Percentiles rank a stretch among this genome's conserved stretches.
Conservation (phyloP, 2,797 vertebrate species). For the Halcyon badia region DNA sequence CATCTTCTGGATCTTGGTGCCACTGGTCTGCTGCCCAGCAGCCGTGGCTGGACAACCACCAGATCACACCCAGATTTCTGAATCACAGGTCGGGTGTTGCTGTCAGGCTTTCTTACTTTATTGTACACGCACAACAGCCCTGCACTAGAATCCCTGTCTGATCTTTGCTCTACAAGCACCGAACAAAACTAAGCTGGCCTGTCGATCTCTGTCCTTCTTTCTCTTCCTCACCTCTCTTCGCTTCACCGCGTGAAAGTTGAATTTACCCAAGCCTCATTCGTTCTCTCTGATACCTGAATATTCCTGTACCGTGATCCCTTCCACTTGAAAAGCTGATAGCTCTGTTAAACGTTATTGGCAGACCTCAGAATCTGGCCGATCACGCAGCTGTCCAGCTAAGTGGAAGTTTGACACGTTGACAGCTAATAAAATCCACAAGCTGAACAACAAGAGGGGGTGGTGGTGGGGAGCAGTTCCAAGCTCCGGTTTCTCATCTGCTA, state of each 20-base stretch:
- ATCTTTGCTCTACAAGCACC: background rate
- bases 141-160: background rate
- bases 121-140: accelerated
- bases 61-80: background rate
- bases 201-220: background rate
- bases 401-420: slow-evolving; percentile 24
- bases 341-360: background rate
- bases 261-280: accelerated
- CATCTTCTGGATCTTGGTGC: background rate
- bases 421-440: slow-evolving; percentile 31
- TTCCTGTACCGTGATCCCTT: background rate
- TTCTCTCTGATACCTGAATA: background rate
- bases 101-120: background rate
- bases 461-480: background rate
- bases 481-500: slow-evolving; percentile 1
- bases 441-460: background rate
- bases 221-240: background rate
- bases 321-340: background rate
- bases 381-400: slow-evolving; percentile 28
- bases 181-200: too few relatives aligned
- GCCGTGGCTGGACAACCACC: background rate
- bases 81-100: background rate
- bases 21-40: background rate
- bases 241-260: background rate
- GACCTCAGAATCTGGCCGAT: background rate